Percentiles rank a stretch among this genome's conserved stretches.
phyloP scores from a whole-genome alignment of 2,113 vertebrate genomes.

The Otocyon megalotis region DNA sequence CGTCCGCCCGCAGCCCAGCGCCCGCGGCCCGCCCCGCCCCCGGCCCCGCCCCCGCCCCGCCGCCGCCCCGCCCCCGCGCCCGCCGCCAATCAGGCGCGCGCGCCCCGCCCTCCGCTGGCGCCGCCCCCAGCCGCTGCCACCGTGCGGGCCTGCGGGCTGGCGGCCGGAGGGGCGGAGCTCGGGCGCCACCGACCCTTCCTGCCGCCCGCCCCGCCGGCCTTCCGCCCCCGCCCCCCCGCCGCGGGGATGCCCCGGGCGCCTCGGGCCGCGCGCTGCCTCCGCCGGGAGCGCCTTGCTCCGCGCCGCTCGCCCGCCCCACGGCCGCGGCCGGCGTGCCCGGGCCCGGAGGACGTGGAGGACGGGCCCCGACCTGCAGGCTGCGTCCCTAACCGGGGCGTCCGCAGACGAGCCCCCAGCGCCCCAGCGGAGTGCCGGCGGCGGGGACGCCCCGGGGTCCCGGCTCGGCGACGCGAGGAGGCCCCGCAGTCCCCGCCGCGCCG shows the following conservation, averaged over 20 bases:
- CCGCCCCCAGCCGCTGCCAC: background rate
- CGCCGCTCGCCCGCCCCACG: background rate
- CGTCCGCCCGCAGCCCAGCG: background rate
- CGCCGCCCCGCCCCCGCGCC: constrained; percentile 43
- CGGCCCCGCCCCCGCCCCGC: background rate
- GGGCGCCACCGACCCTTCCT: background rate
- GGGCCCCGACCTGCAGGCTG: constrained; percentile 53
- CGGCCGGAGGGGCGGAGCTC: background rate
- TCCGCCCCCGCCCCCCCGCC: background rate
- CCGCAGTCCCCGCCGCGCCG: constrained; percentile 52
- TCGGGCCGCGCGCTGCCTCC: background rate
- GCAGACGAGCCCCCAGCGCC: background rate
- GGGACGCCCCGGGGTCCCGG: background rate
- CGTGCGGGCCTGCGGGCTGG: rapidly evolving
- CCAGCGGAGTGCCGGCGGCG: background rate
- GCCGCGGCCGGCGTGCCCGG: background rate
- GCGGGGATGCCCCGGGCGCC: constrained; percentile 53
- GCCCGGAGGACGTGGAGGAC: background rate
- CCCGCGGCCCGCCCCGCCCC: constrained; percentile 17
- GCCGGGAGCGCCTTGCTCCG: background rate
- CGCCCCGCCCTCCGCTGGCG: constrained; percentile 25
- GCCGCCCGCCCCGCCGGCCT: background rate
- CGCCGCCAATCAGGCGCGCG: constrained; percentile 54
- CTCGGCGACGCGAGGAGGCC: background rate
- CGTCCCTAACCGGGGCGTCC: background rate